Percentiles rank a stretch among this genome's conserved stretches.
phyloP scores from a whole-genome alignment of 2,113 vertebrate species.

The Sphyrna mokarran region DNA sequence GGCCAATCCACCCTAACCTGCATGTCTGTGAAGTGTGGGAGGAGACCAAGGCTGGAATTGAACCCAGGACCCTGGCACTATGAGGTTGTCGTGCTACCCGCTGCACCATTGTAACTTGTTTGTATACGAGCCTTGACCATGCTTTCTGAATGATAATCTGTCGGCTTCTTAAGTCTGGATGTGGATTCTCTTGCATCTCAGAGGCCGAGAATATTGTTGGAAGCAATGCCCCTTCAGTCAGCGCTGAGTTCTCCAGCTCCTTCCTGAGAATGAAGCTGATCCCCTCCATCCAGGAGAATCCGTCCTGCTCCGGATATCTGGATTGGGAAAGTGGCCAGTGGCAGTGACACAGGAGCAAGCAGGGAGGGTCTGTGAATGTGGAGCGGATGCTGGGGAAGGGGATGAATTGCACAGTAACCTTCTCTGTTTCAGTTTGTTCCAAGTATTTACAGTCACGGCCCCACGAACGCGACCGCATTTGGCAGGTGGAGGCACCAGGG shows the following conservation, averaged over 20 bases:
- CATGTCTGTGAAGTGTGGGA: too few relatives aligned
- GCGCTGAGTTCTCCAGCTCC: not conserved
- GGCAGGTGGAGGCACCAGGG: constrained; percentile 80
- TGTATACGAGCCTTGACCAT: not conserved
- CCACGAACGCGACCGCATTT: constrained; percentile 64
- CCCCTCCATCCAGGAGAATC: too few relatives aligned
- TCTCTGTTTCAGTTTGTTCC: constrained; percentile 63
- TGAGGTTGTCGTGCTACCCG: too few relatives aligned
- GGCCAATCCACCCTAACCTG: too few relatives aligned
- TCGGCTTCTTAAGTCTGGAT: too few relatives aligned
- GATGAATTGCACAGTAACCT: not conserved
- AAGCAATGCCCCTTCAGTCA: not conserved
- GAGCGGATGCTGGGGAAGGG: not conserved
- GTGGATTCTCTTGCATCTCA: not conserved
- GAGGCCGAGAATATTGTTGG: not conserved
- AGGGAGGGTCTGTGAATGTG: not conserved
- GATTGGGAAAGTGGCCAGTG: not conserved
- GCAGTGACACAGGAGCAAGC: not conserved
- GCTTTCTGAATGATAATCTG: not conserved
- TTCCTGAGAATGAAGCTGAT: not conserved
- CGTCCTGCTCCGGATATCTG: not conserved
- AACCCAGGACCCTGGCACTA: too few relatives aligned
- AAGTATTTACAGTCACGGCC: constrained; percentile 63
- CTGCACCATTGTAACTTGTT: not conserved
- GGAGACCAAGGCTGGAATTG: too few relatives aligned